Evolutionary conservation across 2,888 invertebrate species (phyloP), one percentile per base, ranked within the genome.

Genomic region (Latrodectus hesperus): DNA sequence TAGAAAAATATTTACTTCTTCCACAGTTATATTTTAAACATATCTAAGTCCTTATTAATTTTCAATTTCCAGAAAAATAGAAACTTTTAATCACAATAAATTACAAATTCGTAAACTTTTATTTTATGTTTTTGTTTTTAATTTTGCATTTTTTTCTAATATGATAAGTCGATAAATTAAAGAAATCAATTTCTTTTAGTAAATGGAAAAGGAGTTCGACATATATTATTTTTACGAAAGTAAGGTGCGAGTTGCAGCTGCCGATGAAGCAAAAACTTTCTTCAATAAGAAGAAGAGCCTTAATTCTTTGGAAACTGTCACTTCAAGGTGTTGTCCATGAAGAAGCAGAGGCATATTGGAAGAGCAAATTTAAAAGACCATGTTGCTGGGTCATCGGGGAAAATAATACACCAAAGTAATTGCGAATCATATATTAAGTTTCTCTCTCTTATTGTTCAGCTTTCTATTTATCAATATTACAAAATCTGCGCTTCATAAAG

Each of bases 381-480:
- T 16, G 60, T 60, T 14, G n/a, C n/a, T 38, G 38, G 60, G 60
- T 60, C 60, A 60, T 60, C n/a, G 60, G n/a, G 55, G 60, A 60
- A 60, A 60, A 60, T 60, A 12, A n/a, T 60, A 60, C n/a, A 60
- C 60, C n/a, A 11, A 14, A 60, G 71, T 71, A 71, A 71, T 71
- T 71, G 71, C 10, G 71, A 38, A 11, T 71, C 71, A 71, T 71
- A 71, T 71, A 71, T 71, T 71, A 68, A 26, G 68, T 26, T 26
- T 14, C 68, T 26, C 12, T 51, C 49, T 71, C 51, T 51, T 51
- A 8, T 49, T 51, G 14, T 68, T 68, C 4, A 38, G 4, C 38
- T 38, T 38, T 38, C 38, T 38, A 38, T 38, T 38, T 38, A 4
- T 4, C 38, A 38, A 38, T 38, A 38, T 38, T 38, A 38, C 1